Base-by-base conservation (phyloP, 2,797 vertebrate species). In the Coregonus ussuriensis region DNA sequence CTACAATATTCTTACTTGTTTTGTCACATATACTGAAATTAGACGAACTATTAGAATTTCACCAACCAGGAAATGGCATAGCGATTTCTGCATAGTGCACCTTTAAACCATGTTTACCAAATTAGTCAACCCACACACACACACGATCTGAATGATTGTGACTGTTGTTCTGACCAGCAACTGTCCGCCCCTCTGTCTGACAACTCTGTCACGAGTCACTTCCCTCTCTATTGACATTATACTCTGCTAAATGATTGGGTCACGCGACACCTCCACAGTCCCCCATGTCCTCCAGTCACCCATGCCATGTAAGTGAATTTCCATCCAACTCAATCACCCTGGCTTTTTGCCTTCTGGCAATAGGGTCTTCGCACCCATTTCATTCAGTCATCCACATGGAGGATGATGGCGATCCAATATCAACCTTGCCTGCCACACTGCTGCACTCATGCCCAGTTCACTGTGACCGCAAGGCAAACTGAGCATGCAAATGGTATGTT, bases 261-360 rank as follows among this genome's bases (percentile, higher is more conserved):
- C 86, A 88, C 14, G 62, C n/a, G 70, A 78, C 75, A 80, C 73
- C 79, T 74, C 73, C 35, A 82, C 41, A 74, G 77, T 81, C 47
- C 87, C 77, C 86, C 37, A 37, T 37, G 37, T 37, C 37, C 37
- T 41, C 86, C 82, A 85, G 85, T 87, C 86, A 81, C 81, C 80
- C 79, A 3, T n/a, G 75, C 74, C 80, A 70, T 67, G 81, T 82
- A 85, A 83, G 86, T 88, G 82, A 85, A 88, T 92, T 91, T 91
- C 86, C 88, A 92, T 82, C 85, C 85, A 77, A 51, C 25, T 21
- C 25, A 2, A 13, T 15, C 65, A 33, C 15, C 72, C 71, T 66
- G 59, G 75, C 75, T 65, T 80, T 77, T 74, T 76, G 82, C 87
- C 86, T 83, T 77, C 79, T 70, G 77, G 87, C 87, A 63, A 79